These are phyloP conservation scores for Lontra canadensis DNA, from an alignment of 2,113 vertebrate genomes.

Conservation along the genomic window DNA sequence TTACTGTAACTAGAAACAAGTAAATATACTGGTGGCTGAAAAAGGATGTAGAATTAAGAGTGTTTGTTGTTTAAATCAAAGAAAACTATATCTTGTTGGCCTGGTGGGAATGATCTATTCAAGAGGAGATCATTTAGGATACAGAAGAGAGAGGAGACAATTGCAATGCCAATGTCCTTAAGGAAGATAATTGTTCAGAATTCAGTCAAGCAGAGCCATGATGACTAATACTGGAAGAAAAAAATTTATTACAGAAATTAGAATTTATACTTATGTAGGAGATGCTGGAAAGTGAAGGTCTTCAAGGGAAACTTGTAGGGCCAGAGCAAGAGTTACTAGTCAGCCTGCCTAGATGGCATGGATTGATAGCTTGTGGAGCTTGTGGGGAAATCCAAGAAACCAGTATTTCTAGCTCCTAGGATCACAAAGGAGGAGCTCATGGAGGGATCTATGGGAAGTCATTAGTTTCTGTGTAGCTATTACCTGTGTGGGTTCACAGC, in stretches of 20 bases:
- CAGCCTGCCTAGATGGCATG: background rate
- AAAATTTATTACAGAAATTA: background rate
- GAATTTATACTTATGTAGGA: background rate
- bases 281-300: background rate
- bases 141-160: background rate
- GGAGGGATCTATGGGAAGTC: background rate
- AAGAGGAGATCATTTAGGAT: background rate
- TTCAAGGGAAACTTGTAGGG: background rate
- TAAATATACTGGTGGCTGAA: background rate
- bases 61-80: background rate
- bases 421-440: background rate
- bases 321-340: background rate
- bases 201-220: background rate
- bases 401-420: background rate
- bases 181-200: background rate
- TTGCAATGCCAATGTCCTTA: background rate
- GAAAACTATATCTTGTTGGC: background rate
- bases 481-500: background rate
- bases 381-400: background rate
- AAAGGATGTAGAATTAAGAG: background rate
- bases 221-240: background rate
- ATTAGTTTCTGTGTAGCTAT: background rate
- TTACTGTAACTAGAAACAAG: background rate
- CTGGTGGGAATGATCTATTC: background rate
- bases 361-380: slow-evolving; percentile 1